phyloP scores from a whole-genome alignment of 2,888 invertebrate genomes.

The Rambutsinella grinnellia region DNA sequence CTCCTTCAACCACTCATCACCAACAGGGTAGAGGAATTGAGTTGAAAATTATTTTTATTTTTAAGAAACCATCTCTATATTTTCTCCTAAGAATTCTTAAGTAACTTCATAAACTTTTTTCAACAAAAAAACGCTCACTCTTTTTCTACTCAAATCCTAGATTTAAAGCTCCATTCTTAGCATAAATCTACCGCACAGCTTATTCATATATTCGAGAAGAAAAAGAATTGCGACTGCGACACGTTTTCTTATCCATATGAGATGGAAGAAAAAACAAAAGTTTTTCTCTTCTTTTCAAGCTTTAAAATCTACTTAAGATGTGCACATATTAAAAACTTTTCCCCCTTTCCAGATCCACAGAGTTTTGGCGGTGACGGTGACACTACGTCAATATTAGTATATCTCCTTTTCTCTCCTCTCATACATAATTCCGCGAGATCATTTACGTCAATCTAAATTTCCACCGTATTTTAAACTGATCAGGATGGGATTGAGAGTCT shows the following conservation, averaged over 20 bases:
- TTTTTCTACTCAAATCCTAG: constrained; percentile 2
- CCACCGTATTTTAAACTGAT: not conserved
- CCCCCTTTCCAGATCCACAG: not conserved
- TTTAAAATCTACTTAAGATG: not conserved
- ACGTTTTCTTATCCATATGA: not conserved
- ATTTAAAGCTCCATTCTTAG: not conserved
- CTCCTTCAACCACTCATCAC: constrained; percentile 10
- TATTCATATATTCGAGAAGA: not conserved
- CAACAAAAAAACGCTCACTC: not conserved
- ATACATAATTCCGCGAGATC: constrained; percentile 50
- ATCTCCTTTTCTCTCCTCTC: constrained; percentile 16
- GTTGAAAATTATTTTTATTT: not conserved
- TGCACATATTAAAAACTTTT: not conserved
- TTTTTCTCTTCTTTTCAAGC: constrained; percentile 3
- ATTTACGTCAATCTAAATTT: constrained; percentile 51
- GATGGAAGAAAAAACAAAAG: constrained; percentile 7
- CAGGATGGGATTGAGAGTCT: not conserved
- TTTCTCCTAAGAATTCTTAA: not conserved
- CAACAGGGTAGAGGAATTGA: not conserved
- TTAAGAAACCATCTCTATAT: too few relatives aligned
- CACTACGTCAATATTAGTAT: constrained; percentile 6
- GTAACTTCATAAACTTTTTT: not conserved
- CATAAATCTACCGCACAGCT: not conserved
- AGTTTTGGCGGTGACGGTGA: not conserved
- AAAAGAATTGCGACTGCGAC: not conserved